A percentile compares a stretch with the other conserved stretches of the same genome.
phyloP scores from a whole-genome alignment of 1,140 invertebrate genomes.

The Glossosoma conforme region DNA sequence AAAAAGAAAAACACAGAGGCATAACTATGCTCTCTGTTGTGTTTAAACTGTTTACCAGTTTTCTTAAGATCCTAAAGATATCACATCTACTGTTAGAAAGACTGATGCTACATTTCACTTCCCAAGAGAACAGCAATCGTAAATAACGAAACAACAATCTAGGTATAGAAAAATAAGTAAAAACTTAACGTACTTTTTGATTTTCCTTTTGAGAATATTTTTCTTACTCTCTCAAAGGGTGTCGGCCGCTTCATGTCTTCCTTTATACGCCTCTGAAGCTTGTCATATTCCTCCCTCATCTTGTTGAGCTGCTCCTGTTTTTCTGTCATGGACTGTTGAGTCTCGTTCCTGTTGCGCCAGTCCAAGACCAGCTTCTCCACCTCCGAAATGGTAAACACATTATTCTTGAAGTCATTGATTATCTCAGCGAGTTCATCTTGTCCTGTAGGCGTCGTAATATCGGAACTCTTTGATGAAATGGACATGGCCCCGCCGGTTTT shows the following conservation, averaged over 20 bases:
- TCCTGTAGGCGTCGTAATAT: conserved; percentile 36
- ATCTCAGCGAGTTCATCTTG: conserved; percentile 80
- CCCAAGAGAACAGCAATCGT: too few relatives aligned
- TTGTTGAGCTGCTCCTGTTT: conserved; percentile 75
- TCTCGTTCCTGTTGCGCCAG: conserved; percentile 80
- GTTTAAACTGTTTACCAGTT: too few relatives aligned
- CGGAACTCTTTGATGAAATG: conserved; percentile 11
- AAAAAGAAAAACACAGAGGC: too few relatives aligned
- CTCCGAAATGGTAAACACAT: conserved; percentile 77
- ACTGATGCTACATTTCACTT: too few relatives aligned
- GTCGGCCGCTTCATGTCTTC: conserved; percentile 67
- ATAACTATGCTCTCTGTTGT: too few relatives aligned
- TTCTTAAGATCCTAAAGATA: too few relatives aligned
- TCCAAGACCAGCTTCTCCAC: conserved; percentile 78
- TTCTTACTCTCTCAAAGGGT: conserved; percentile 71
- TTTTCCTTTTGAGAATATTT: conserved; percentile 67
- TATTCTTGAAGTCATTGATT: conserved; percentile 85
- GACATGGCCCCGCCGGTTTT: conserved; percentile 10
- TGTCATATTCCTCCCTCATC: conserved; percentile 75
- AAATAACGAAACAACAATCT: neutral
- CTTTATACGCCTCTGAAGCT: conserved; percentile 71
- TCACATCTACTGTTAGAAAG: too few relatives aligned
- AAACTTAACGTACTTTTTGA: conserved; percentile 39
- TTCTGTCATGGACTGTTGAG: conserved; percentile 77
- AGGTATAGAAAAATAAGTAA: neutral